Conservation (phyloP, 1,140 invertebrate genomes). For the Cydia fagiglandana region DNA sequence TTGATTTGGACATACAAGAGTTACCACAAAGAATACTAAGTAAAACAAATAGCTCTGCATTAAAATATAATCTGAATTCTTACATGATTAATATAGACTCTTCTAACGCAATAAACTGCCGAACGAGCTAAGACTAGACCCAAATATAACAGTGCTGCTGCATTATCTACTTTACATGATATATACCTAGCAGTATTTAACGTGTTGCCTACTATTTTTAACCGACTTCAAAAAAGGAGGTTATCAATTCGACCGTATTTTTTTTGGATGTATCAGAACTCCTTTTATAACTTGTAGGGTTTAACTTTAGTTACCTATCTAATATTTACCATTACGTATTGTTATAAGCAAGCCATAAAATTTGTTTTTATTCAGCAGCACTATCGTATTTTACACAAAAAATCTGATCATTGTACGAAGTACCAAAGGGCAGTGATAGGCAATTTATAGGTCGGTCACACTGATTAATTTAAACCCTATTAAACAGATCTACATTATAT, state of each 20-base stretch:
- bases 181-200: neutral
- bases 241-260: no score
- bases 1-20: neutral
- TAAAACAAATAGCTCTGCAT: neutral
- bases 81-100: constrained; percentile 33
- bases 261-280: no score
- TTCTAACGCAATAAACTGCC: constrained; percentile 32
- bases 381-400: constrained; percentile 5
- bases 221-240: no score
- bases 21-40: neutral
- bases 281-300: neutral
- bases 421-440: constrained; percentile 28
- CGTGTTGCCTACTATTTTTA: neutral
- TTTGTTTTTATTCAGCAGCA: neutral
- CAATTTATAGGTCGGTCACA: constrained; percentile 7
- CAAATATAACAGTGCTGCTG: constrained; percentile 32
- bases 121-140: constrained; percentile 48
- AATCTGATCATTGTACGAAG: neutral
- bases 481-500: neutral
- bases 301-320: neutral
- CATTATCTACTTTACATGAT: no score
- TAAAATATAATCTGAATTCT: constrained; percentile 3
- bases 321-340: neutral
- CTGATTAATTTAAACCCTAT: neutral
- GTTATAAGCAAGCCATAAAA: neutral